Conservation (phyloP, 2,113 vertebrate genomes). For the Hemicordylus capensis region DNA sequence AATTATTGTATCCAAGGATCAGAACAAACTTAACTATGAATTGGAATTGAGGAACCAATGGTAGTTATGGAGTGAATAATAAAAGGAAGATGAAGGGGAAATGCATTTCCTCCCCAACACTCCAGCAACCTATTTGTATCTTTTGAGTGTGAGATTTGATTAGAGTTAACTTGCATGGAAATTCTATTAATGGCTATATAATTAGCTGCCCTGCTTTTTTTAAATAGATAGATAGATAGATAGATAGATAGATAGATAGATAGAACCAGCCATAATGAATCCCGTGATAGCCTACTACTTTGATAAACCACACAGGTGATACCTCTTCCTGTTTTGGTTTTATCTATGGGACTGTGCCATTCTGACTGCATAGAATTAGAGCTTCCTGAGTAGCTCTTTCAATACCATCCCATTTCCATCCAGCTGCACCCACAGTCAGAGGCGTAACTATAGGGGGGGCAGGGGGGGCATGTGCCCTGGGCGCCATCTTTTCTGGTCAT, state of each 20-base stretch:
- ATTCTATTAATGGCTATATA: constrained; percentile 36
- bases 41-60: constrained; percentile 29
- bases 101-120: neutral
- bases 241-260: too few species aligned
- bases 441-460: too few species aligned
- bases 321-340: neutral
- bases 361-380: neutral
- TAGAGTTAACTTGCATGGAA: constrained; percentile 38
- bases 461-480: too few species aligned
- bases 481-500: too few species aligned
- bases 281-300: neutral
- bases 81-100: constrained; percentile 20
- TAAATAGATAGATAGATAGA: neutral
- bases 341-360: neutral
- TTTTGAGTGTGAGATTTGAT: neutral
- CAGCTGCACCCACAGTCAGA: too few species aligned
- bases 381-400: neutral
- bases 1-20: neutral
- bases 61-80: constrained; percentile 12
- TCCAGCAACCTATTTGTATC: constrained; percentile 1
- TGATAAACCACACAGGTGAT: constrained; percentile 1
- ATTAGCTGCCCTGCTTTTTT: fast-evolving
- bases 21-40: constrained; percentile 2
- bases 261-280: neutral
- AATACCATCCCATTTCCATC: neutral